Evolutionary conservation across 1,140 invertebrate genomes (phyloP).

Genomic region (Drosophila murphyi): DNA sequence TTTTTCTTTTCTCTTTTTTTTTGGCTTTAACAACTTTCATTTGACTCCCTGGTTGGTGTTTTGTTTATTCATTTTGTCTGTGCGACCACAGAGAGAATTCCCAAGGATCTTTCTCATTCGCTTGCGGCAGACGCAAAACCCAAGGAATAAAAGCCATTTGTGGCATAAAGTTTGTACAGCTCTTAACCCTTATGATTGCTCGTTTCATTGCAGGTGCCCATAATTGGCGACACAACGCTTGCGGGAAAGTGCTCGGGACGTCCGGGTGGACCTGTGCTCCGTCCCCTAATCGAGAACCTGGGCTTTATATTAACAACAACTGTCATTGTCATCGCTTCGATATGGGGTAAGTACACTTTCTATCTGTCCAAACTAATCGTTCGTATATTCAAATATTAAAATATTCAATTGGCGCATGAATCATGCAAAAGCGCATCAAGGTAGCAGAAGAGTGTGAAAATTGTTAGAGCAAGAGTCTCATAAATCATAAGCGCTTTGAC

Average conservation of each 20-base stretch:
- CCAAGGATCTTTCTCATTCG: neutral
- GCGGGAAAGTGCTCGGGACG: conserved; percentile 53
- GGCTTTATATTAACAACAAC: conserved; percentile 62
- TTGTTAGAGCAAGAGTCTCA: conserved; percentile 25
- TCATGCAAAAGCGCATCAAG: conserved; percentile 28
- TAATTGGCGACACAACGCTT: conserved; percentile 53
- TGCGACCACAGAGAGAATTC: conserved; percentile 1
- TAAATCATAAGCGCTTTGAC: conserved; percentile 54
- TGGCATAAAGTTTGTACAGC: neutral
- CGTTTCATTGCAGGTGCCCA: conserved; percentile 65
- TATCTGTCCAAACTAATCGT: neutral
- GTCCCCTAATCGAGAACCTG: conserved; percentile 70
- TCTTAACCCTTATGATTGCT: conserved; percentile 17
- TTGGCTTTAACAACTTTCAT: conserved; percentile 17
- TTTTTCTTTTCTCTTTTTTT: conserved; percentile 15
- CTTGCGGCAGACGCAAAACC: neutral
- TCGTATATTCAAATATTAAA: conserved; percentile 29
- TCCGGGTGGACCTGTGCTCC: conserved; percentile 45
- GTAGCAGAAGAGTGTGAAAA: conserved; percentile 5
- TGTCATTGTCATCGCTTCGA: conserved; percentile 54
- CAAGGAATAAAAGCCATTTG: conserved; percentile 2
- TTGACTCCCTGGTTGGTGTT: neutral
- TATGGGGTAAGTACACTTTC: conserved; percentile 59
- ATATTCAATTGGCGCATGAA: conserved; percentile 43
- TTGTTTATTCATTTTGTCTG: conserved; percentile 33